Conservation (phyloP, 1,140 invertebrate species). For the Ostrea edulis region DNA sequence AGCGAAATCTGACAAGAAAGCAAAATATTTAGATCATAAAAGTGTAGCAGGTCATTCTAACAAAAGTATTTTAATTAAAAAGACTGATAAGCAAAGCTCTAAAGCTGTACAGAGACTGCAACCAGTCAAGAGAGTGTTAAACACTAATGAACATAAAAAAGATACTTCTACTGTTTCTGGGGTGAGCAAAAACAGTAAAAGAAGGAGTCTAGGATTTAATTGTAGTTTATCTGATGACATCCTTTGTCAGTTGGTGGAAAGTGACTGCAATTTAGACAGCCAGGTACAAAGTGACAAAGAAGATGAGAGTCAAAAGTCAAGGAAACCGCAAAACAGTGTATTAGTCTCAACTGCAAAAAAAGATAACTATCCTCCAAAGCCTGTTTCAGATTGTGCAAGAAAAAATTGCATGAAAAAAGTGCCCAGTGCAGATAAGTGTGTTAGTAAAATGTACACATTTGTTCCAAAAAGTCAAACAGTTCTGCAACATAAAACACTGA, state of each 20-base stretch:
- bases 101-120: background rate
- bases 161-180: background rate
- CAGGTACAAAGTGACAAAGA: conserved; percentile 40
- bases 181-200: conserved; percentile 20
- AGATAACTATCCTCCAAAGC: background rate
- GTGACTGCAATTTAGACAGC: conserved; percentile 68
- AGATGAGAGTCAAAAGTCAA: background rate
- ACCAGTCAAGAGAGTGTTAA: background rate
- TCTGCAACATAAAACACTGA: background rate
- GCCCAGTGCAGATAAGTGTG: background rate
- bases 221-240: conserved; percentile 71
- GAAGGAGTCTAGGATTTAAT: conserved; percentile 55
- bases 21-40: conserved; percentile 15
- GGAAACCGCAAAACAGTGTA: background rate
- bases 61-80: background rate
- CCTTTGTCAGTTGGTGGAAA: conserved; percentile 67
- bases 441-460: background rate
- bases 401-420: background rate
- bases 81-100: background rate
- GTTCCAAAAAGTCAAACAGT: background rate
- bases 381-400: background rate
- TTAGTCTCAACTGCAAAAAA: background rate
- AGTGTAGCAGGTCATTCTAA: background rate
- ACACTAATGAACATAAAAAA: background rate
- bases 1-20: no score